phyloP scores from a whole-genome alignment of 2,888 invertebrate genomes.

The Xylophagus ater region DNA sequence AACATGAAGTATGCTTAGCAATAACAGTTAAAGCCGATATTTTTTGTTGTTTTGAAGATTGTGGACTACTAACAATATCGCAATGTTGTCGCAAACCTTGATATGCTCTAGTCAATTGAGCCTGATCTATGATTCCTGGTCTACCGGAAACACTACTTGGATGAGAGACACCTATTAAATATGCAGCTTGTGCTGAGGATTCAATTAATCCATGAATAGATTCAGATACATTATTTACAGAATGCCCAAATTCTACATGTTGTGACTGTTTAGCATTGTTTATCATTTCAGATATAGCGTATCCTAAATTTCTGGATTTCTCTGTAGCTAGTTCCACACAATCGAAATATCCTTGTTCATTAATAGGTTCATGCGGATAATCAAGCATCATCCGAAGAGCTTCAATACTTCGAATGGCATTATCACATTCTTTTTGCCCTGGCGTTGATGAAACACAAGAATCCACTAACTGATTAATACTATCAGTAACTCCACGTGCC shows the following conservation, averaged over 20 bases:
- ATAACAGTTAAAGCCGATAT: constrained; percentile 85
- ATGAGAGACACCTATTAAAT: constrained; percentile 88
- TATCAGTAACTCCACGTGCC: constrained; percentile 82
- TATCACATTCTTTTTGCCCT: constrained; percentile 94
- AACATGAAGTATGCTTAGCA: constrained; percentile 89
- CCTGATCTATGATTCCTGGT: constrained; percentile 79
- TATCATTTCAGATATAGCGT: constrained; percentile 92
- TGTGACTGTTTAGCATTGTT: constrained; percentile 80
- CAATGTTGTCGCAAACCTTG: constrained; percentile 88
- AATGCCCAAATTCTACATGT: constrained; percentile 71
- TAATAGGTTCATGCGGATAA: constrained; percentile 78
- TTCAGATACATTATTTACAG: constrained; percentile 70
- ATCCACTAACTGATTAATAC: constrained; percentile 76
- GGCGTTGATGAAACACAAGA: constrained; percentile 72
- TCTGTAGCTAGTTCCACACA: constrained; percentile 85
- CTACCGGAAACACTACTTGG: constrained; percentile 79
- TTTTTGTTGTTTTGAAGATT: constrained; percentile 70
- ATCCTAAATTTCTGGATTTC: constrained; percentile 72
- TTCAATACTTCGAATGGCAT: constrained; percentile 84
- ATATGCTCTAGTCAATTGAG: constrained; percentile 75
- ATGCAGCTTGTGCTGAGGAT: constrained; percentile 89
- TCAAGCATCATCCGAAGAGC: constrained; percentile 71
- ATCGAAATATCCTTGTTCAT: constrained; percentile 83
- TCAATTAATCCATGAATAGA: constrained; percentile 89
- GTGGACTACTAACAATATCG: constrained; percentile 56